A percentile compares a stretch with the other conserved stretches of the same genome.
Conservation (phyloP, 2,797 vertebrate genomes). For the Pipistrellus kuhlii region DNA sequence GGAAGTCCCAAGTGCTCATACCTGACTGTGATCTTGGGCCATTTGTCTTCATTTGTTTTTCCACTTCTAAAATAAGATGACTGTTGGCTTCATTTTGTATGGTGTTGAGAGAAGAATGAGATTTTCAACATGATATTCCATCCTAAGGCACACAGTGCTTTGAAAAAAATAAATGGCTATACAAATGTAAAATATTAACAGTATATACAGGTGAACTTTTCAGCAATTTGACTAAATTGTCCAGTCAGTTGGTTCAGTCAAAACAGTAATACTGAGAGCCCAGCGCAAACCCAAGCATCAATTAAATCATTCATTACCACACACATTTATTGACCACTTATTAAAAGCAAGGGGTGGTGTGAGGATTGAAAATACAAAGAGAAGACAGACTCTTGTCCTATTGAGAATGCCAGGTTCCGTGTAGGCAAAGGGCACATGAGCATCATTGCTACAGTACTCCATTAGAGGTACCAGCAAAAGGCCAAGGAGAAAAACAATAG, state of each 20-base stretch:
- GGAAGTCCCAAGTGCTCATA: not conserved
- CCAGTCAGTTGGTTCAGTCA: not conserved
- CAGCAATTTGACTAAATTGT: constrained; percentile 15
- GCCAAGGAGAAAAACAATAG: not conserved
- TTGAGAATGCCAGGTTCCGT: not conserved
- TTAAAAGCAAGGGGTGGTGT: not conserved
- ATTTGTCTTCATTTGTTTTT: not conserved
- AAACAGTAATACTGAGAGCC: not conserved
- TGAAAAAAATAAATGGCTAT: constrained; percentile 50
- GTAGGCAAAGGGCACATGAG: not conserved
- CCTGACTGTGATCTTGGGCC: not conserved
- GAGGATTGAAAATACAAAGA: not conserved
- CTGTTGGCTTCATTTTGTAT: not conserved
- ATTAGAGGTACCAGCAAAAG: not conserved
- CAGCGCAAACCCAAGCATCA: not conserved
- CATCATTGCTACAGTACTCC: not conserved
- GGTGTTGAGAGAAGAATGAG: not conserved
- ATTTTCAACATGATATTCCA: not conserved
- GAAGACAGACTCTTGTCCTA: not conserved
- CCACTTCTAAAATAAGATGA: not conserved
- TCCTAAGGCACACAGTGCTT: not conserved
- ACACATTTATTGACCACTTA: not conserved
- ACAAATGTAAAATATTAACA: constrained; percentile 30
- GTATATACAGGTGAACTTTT: not conserved
- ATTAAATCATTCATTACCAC: not conserved